These are phyloP conservation scores for Fabriciana adippe DNA, from an alignment of 2,888 invertebrate species.

Conservation along the genomic window DNA sequence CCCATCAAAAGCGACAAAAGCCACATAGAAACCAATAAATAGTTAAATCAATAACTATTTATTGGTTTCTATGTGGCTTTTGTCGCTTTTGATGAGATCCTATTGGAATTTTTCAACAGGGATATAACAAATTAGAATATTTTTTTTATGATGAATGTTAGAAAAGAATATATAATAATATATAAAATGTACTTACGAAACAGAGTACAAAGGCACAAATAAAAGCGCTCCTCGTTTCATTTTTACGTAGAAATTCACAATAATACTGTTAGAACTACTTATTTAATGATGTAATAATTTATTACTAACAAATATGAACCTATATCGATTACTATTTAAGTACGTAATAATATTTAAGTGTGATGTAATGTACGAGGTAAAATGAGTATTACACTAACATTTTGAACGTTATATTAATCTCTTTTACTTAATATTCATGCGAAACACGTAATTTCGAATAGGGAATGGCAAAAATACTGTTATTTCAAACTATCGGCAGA, in stretches of 20 bases:
- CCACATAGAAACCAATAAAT: too few species aligned
- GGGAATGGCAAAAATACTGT: conserved; percentile 19
- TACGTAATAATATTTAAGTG: background rate
- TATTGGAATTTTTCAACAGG: too few species aligned
- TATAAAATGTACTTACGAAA: conserved; percentile 56
- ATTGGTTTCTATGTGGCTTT: too few species aligned
- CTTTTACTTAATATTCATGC: conserved; percentile 3
- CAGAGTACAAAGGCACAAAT: conserved; percentile 56
- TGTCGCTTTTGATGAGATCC: too few species aligned
- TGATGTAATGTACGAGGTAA: conserved; percentile 4
- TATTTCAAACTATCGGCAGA: conserved; percentile 27
- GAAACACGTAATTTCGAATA: conserved; percentile 19
- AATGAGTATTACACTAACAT: conserved; percentile 28
- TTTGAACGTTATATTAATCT: background rate
- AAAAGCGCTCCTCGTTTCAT: conserved; percentile 52
- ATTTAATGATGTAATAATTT: conserved; percentile 5
- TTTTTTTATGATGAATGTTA: background rate
- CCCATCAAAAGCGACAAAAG: too few species aligned
- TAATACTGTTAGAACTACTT: background rate
- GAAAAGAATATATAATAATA: background rate
- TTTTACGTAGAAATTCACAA: conserved; percentile 13
- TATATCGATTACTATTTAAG: background rate
- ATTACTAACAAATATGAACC: background rate
- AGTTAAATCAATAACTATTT: too few species aligned
- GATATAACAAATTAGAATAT: background rate